These are phyloP conservation scores for Mesocricetus auratus DNA, from an alignment of 2,113 vertebrate species.

Conservation along the genomic window DNA sequence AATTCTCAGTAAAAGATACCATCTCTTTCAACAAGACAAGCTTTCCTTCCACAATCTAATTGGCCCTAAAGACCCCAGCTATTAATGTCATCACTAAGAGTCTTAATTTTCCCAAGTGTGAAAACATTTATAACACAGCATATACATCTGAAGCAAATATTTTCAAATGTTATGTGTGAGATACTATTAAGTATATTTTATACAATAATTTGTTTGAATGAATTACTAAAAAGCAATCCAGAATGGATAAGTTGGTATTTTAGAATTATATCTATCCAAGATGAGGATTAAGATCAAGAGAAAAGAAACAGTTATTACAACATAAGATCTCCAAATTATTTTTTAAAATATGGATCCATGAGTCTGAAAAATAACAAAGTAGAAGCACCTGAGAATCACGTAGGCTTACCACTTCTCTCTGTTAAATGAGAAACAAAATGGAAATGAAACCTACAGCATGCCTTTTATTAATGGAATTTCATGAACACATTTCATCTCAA, in stretches of 20 bases:
- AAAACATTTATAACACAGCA: neutral
- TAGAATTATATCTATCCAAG: neutral
- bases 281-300: neutral
- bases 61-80: rapidly evolving
- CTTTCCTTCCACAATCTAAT: neutral
- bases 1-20: neutral
- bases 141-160: neutral
- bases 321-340: neutral
- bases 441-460: conserved; percentile 37
- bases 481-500: conserved; percentile 75
- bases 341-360: neutral
- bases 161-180: neutral
- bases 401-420: neutral
- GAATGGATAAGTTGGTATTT: neutral
- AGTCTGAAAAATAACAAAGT: conserved; percentile 1
- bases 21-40: neutral
- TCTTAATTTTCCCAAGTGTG: neutral
- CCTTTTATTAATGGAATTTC: conserved; percentile 68
- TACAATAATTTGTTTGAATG: neutral
- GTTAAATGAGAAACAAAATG: conserved; percentile 61
- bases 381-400: neutral
- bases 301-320: neutral
- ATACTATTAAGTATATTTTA: neutral
- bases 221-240: neutral
- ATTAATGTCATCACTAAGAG: neutral